Conservation (phyloP, 2,113 vertebrate species). For the Cygnus atratus region DNA sequence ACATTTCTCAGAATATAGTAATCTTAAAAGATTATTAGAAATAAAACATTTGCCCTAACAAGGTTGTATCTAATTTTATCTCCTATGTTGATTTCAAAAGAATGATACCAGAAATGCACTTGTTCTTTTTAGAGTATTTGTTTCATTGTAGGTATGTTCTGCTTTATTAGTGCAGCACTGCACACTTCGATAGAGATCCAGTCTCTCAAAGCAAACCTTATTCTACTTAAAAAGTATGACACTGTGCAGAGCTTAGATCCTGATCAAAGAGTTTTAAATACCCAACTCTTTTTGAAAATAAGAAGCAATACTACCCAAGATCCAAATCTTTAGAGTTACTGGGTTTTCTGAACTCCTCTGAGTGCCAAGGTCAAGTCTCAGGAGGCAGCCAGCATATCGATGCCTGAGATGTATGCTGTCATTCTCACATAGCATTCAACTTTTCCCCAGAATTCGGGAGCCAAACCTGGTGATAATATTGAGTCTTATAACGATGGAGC, state of each 20-base stretch:
- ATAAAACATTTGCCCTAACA: neutral
- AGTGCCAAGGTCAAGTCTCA: neutral
- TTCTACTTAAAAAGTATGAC: neutral
- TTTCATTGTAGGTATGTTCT: neutral
- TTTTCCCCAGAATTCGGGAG: neutral
- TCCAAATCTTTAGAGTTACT: neutral
- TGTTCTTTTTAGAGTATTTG: neutral
- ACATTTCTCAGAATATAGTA: no score
- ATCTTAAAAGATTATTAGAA: neutral
- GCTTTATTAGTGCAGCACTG: neutral
- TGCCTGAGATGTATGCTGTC: neutral
- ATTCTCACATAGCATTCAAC: neutral
- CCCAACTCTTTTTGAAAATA: neutral
- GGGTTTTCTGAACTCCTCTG: neutral
- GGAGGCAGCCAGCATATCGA: neutral
- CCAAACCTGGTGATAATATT: neutral
- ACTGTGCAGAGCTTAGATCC: neutral
- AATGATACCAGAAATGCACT: neutral
- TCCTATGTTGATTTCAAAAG: neutral
- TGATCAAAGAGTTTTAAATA: neutral
- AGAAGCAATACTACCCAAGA: neutral
- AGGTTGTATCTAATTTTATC: neutral
- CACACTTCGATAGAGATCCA: neutral
- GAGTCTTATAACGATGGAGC: neutral
- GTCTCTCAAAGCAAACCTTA: neutral